Evolutionary conservation across 1,140 invertebrate species (phyloP), one percentile per base, ranked within the genome.

Genomic region (Magallana gigas): DNA sequence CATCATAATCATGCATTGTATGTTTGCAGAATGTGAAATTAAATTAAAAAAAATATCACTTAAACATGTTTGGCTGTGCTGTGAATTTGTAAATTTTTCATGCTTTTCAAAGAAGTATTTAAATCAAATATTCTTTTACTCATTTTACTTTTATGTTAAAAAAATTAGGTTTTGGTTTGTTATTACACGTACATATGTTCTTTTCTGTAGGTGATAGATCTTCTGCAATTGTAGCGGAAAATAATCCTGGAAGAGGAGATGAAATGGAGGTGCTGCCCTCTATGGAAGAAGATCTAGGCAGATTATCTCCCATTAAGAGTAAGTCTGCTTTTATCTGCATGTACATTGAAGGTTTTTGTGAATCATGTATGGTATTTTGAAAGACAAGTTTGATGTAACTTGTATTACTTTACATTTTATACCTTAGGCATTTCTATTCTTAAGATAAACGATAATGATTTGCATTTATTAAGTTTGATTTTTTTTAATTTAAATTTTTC

Each of bases 261-360:
- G 57, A 57, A 16, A 16, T 58, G 16, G 81, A 83, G 9, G 81
- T 57, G 48, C 57, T 58, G 81, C 81, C 81, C 14, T 57, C 48
- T 57, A 83, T 58, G 48, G 81, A 83, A 16, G 48, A 16, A 83
- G 81, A 83, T 6, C 14, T 83, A 8, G 8, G 48, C n/a, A n/a
- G 18, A 58, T 83, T 83, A 57, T 83, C 81, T 83, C 81, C 81
- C 81, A 83, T 83, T 83, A 83, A 57, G n/a, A 58, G 81, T 83
- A 57, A 18, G 81, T 58, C 1, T n/a, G 8, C 36, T 16, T 48
- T 36, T 18, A 16, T 18, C 18, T 18, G n/a, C n/a, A 12, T 11
- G 60, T n/a, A 14, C 62, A 16, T 64, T 18, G 18, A 64, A 16
- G 14, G 2, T 4, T 64, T 64, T 64, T 16, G 62, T 64, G 14